A percentile compares a stretch with the other conserved stretches of the same genome.
Evolutionary conservation across 2,888 invertebrate species (phyloP).

Genomic region (Agrypnus murinus): DNA sequence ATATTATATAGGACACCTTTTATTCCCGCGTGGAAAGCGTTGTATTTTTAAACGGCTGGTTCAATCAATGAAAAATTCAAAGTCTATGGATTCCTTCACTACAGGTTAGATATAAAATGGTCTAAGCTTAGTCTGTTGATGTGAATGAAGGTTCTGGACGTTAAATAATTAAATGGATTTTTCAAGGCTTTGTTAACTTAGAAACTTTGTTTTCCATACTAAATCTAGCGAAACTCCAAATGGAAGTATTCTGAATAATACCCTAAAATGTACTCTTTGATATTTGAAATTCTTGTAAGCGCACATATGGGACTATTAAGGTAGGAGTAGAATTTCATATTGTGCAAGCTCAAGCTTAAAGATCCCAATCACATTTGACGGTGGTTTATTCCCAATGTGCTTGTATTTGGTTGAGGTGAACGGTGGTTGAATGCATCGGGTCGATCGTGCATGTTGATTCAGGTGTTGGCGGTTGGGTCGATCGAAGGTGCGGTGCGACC

Average conservation of each 20-base stretch:
- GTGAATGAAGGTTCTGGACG: background rate
- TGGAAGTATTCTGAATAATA: no score
- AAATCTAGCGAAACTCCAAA: no score
- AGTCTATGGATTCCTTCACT: background rate
- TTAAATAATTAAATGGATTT: constrained; percentile 20
- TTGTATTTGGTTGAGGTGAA: constrained; percentile 58
- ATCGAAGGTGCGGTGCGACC: constrained; percentile 51
- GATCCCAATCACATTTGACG: constrained; percentile 64
- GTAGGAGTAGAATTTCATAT: constrained; percentile 4
- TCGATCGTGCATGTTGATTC: constrained; percentile 63
- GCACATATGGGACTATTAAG: no score
- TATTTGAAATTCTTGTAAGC: no score
- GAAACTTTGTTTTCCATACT: no score
- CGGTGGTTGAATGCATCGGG: constrained; percentile 59
- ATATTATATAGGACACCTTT: background rate
- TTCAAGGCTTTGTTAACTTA: no score
- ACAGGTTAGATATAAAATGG: constrained; percentile 1
- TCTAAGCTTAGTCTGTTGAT: constrained; percentile 1
- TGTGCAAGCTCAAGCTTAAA: constrained; percentile 56
- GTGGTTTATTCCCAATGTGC: constrained; percentile 62
- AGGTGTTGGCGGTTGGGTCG: constrained; percentile 59
- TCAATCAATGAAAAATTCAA: constrained; percentile 19
- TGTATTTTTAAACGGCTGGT: constrained; percentile 3
- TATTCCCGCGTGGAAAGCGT: background rate
- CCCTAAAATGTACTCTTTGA: no score